Evolutionary conservation across 1,140 invertebrate genomes (phyloP).

Genomic region (Zaprionus davidi): DNA sequence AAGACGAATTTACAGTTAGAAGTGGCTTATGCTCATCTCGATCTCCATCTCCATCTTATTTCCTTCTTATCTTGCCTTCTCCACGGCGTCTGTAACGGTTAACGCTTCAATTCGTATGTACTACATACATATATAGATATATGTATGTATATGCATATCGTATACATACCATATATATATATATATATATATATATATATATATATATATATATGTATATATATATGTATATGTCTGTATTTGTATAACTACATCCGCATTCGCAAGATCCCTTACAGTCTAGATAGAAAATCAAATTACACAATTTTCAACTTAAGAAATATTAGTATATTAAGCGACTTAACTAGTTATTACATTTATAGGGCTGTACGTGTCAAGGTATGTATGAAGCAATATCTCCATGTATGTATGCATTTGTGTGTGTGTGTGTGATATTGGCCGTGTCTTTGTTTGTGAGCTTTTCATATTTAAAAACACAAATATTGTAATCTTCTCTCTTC

Average conservation of each 20-base stretch:
- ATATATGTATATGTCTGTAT: slow-evolving; percentile 3
- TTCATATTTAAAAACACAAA: slow-evolving; percentile 2
- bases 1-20: slow-evolving; percentile 81
- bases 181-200: slow-evolving; percentile 7
- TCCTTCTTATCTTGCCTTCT: slow-evolving; percentile 21
- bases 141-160: slow-evolving; percentile 15
- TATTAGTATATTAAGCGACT: slow-evolving; percentile 38
- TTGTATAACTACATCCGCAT: slow-evolving; percentile 41
- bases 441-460: neutral
- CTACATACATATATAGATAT: slow-evolving; percentile 30
- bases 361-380: slow-evolving; percentile 25
- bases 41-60: slow-evolving; percentile 23
- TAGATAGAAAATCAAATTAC: slow-evolving; percentile 46
- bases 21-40: slow-evolving; percentile 56
- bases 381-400: slow-evolving; percentile 6
- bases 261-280: slow-evolving; percentile 23
- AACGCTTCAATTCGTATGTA: slow-evolving; percentile 38
- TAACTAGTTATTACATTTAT: slow-evolving; percentile 35
- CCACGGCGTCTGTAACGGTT: slow-evolving; percentile 36
- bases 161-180: slow-evolving; percentile 10
- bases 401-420: slow-evolving; percentile 9
- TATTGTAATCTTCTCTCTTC: neutral
- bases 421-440: neutral
- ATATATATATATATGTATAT: slow-evolving; percentile 15
- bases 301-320: slow-evolving; percentile 38